Conservation (phyloP, 2,888 invertebrate species). For the Sipha maydis region DNA sequence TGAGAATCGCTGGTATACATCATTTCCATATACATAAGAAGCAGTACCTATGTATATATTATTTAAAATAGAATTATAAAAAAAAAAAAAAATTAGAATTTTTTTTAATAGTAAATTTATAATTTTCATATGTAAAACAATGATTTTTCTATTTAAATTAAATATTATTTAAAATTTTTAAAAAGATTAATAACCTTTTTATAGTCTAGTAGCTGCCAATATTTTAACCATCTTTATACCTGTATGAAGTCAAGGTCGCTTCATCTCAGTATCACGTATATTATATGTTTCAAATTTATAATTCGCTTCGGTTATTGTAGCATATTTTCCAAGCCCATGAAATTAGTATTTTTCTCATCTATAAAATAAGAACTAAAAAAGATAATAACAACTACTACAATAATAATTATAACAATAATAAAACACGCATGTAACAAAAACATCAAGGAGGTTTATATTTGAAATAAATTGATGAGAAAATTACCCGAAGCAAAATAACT, state of each 20-base stretch:
- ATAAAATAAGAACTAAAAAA: conserved; percentile 54
- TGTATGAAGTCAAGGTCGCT: conserved; percentile 45
- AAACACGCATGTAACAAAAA: conserved; percentile 55
- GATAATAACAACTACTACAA: background rate
- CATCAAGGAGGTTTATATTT: conserved; percentile 28
- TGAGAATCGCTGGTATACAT: no score
- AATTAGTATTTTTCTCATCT: conserved; percentile 59
- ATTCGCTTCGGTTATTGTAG: conserved; percentile 58
- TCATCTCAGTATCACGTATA: conserved; percentile 40
- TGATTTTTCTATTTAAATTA: background rate
- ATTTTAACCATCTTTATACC: conserved; percentile 32
- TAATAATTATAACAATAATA: conserved; percentile 22
- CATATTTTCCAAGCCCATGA: conserved; percentile 53
- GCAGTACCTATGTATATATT: no score
- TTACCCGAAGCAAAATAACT: conserved; percentile 31
- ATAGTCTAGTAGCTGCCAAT: conserved; percentile 36
- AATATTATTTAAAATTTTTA: background rate
- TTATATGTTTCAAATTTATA: conserved; percentile 48
- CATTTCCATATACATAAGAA: no score
- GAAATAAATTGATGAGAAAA: conserved; percentile 47
- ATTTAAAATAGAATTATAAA: no score
- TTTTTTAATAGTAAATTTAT: background rate
- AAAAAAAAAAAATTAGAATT: no score
- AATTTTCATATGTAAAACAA: conserved; percentile 13
- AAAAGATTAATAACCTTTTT: conserved; percentile 47